Percentiles rank a stretch among this genome's conserved stretches.
phyloP scores from a whole-genome alignment of 92 coral and sea anemone species.

The Montipora capitata region DNA sequence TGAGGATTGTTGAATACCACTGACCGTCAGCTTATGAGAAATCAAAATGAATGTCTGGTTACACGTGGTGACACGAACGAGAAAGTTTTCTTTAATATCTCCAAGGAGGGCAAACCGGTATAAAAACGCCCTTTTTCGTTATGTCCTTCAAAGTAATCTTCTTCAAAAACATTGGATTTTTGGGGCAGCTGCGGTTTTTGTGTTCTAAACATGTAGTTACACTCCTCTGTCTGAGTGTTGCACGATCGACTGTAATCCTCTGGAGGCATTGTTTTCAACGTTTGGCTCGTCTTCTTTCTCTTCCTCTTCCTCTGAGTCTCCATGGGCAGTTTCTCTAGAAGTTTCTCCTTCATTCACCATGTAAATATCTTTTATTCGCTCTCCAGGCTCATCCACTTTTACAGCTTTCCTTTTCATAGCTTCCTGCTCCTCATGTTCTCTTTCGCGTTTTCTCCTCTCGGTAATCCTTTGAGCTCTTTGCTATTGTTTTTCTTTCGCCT shows the following conservation, averaged over 20 bases:
- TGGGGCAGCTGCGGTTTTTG: conserved; percentile 31
- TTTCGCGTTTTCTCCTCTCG: conserved; percentile 58
- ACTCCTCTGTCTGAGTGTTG: conserved; percentile 47
- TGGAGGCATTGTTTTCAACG: no score
- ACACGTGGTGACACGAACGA: conserved; percentile 4
- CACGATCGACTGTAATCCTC: neutral
- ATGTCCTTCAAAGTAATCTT: conserved; percentile 48
- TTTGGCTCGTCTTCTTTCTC: no score
- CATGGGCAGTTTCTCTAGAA: no score
- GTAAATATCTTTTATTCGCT: conserved; percentile 21
- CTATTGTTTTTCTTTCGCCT: conserved; percentile 31
- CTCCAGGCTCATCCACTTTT: conserved; percentile 32
- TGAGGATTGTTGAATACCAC: no score
- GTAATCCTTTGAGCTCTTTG: conserved; percentile 53
- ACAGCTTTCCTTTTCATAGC: conserved; percentile 13
- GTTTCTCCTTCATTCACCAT: conserved; percentile 22
- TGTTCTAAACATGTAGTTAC: conserved; percentile 39
- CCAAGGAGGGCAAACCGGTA: conserved; percentile 49
- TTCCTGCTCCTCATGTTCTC: conserved; percentile 22
- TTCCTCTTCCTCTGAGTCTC: no score
- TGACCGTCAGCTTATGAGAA: no score
- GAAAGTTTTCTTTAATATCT: conserved; percentile 46
- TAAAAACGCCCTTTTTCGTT: conserved; percentile 65
- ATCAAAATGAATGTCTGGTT: no score
- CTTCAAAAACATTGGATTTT: conserved; percentile 52